These are phyloP conservation scores for Corythoichthys intestinalis DNA, from an alignment of 2,113 vertebrate species.

Conservation along the genomic window DNA sequence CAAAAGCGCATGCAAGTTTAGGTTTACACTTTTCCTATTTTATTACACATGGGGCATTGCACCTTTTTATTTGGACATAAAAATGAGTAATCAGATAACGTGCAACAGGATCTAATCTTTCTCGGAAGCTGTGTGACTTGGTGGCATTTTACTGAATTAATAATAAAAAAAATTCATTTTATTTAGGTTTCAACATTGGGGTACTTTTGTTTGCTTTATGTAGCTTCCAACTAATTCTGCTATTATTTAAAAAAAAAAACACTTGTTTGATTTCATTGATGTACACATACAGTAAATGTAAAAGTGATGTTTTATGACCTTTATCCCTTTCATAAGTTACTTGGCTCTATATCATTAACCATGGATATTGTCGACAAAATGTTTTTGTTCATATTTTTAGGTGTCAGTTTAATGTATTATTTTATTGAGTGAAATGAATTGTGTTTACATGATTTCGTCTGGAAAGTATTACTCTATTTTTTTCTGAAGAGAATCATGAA, in stretches of 20 bases:
- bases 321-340: no score
- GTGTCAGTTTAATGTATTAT: neutral
- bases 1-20: no score
- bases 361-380: neutral
- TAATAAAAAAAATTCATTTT: neutral
- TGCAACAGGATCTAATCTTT: neutral
- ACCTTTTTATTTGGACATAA: neutral
- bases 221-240: neutral
- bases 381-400: neutral
- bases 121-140: constrained; percentile 6
- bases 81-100: neutral
- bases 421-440: neutral
- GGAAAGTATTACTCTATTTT: neutral
- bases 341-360: neutral
- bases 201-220: neutral
- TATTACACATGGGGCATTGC: neutral
- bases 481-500: neutral
- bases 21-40: neutral
- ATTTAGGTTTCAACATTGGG: neutral
- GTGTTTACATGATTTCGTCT: neutral
- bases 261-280: neutral
- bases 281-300: neutral
- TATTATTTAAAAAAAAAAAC: no score
- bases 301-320: no score
- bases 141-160: neutral